Evolutionary conservation across 2,113 vertebrate species (phyloP).

Genomic region (Myrmecobius fasciatus): DNA sequence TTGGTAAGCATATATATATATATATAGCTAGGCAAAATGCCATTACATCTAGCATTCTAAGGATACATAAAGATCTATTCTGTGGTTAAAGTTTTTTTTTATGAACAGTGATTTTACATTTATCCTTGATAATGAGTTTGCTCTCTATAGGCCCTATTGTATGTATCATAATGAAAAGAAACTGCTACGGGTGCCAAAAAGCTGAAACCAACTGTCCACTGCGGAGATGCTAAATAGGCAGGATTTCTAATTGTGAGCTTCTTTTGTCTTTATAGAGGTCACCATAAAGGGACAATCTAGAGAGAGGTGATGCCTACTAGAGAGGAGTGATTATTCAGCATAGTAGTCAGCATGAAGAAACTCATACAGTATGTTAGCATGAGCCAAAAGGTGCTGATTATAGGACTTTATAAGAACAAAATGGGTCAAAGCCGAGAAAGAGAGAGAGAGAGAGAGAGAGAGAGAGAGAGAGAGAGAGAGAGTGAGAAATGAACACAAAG

Average conservation of each 20-base stretch:
- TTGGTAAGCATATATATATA: not conserved
- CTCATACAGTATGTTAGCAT: slow-evolving; percentile 42
- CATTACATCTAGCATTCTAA: not conserved
- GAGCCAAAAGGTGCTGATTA: slow-evolving; percentile 73
- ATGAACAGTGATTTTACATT: slow-evolving; percentile 51
- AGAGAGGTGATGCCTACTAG: slow-evolving; percentile 50
- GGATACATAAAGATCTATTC: slow-evolving; percentile 24
- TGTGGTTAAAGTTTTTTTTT: slow-evolving; percentile 21
- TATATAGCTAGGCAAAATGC: not conserved
- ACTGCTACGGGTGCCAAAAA: slow-evolving; percentile 68
- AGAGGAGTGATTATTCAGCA: slow-evolving; percentile 73
- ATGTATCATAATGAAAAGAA: slow-evolving; percentile 74
- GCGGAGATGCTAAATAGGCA: slow-evolving; percentile 71
- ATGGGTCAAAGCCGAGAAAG: slow-evolving; percentile 40
- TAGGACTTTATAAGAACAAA: slow-evolving; percentile 68
- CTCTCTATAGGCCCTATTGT: slow-evolving; percentile 43
- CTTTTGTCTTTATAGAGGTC: slow-evolving; percentile 73
- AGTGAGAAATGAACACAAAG: slow-evolving; percentile 22
- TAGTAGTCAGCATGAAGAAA: slow-evolving; percentile 56
- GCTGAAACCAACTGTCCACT: slow-evolving; percentile 72
- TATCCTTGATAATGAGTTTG: slow-evolving; percentile 64
- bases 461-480: not conserved
- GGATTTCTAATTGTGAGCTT: slow-evolving; percentile 60
- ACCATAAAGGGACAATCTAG: slow-evolving; percentile 37
- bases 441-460: not conserved